Conservation (phyloP, 2,888 invertebrate species). For the Omphaloscelis lunosa region DNA sequence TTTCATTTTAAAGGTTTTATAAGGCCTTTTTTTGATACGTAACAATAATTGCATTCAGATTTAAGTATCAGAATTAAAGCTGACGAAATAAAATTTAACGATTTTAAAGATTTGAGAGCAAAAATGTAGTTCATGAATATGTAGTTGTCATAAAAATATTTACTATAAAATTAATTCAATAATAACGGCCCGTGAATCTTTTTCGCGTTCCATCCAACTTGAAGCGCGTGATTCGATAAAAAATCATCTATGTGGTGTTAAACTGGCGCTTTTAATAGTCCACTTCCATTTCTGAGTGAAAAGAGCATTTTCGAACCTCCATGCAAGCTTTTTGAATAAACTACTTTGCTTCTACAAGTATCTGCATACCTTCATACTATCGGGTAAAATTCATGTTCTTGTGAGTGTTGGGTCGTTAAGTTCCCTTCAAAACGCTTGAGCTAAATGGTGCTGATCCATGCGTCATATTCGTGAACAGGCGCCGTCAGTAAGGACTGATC, state of each 20-base stretch:
- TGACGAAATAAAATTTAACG: neutral
- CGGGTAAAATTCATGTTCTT: neutral
- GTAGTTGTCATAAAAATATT: neutral
- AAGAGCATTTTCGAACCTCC: neutral
- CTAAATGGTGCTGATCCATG: too few relatives aligned
- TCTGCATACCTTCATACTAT: neutral
- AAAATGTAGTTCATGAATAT: slow-evolving; percentile 11
- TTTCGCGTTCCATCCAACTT: neutral
- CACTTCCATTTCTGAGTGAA: neutral
- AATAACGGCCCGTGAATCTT: neutral
- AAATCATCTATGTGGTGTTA: neutral
- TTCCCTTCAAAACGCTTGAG: too few relatives aligned
- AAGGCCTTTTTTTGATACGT: too few relatives aligned
- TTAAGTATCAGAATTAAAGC: neutral
- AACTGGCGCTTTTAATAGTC: neutral
- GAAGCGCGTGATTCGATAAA: neutral
- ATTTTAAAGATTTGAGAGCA: too few relatives aligned
- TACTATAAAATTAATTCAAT: neutral
- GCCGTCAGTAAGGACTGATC: too few relatives aligned
- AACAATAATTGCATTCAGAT: neutral
- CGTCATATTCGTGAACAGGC: too few relatives aligned
- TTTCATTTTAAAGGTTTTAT: neutral
- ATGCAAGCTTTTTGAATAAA: neutral
- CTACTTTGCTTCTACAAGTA: neutral
- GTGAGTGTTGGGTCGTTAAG: too few relatives aligned